Percentiles rank a stretch among this genome's conserved stretches.
These are phyloP conservation scores for Pteria penguin DNA, from an alignment of 2,888 invertebrate species.

Conservation along the genomic window DNA sequence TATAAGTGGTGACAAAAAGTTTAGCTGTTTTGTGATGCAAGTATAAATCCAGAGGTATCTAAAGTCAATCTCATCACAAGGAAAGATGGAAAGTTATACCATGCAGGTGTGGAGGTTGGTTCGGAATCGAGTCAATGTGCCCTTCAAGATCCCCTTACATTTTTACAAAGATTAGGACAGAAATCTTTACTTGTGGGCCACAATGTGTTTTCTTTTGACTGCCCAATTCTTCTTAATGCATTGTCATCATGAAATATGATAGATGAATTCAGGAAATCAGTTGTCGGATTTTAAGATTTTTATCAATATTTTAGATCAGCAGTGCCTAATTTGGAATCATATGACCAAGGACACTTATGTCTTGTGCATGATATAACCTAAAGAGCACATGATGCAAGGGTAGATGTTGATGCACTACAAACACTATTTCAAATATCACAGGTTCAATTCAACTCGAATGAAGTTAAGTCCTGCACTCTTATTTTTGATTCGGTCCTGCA, in stretches of 20 bases:
- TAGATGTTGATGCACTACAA: too few species aligned
- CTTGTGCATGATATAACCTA: too few species aligned
- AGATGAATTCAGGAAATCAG: neutral
- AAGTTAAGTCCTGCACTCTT: too few species aligned
- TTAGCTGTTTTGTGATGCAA: slow-evolving; percentile 16
- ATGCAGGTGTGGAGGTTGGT: slow-evolving; percentile 9
- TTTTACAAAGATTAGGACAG: neutral
- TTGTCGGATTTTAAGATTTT: too few species aligned
- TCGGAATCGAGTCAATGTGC: slow-evolving; percentile 1
- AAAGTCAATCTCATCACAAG: slow-evolving; percentile 14
- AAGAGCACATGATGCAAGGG: too few species aligned
- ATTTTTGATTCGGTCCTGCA: too few species aligned
- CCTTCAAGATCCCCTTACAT: neutral
- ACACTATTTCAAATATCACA: too few species aligned
- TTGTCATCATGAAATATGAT: neutral
- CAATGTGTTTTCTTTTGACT: slow-evolving; percentile 28
- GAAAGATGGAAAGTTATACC: slow-evolving; percentile 10
- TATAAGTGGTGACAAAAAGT: slow-evolving; percentile 4
- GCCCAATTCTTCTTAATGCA: slow-evolving; percentile 20
- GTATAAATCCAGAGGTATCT: slow-evolving; percentile 7
- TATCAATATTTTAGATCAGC: too few species aligned
- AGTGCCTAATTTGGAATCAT: too few species aligned
- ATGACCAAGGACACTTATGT: too few species aligned
- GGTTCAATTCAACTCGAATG: too few species aligned
- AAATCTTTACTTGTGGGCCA: slow-evolving; percentile 20